Evolutionary conservation across 2,113 vertebrate species (phyloP).

Genomic region (Rhinolophus ferrumequinum): DNA sequence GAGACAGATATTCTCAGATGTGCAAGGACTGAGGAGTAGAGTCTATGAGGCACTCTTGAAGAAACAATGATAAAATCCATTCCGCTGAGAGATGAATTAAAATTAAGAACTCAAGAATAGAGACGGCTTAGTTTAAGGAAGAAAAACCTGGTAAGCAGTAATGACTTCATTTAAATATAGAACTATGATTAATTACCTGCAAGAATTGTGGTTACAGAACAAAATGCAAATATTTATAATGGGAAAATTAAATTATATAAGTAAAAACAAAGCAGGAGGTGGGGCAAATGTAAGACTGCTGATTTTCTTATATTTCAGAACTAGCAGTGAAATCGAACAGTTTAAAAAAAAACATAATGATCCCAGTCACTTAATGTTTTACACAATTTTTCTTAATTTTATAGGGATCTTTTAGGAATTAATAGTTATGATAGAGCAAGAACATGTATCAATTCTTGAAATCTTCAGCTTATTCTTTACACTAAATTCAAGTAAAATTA

Average conservation of each 20-base stretch:
- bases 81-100: neutral
- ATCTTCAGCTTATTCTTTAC: neutral
- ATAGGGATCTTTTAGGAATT: neutral
- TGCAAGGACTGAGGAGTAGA: neutral
- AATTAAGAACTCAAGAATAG: neutral
- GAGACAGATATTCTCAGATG: neutral
- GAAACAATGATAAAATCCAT: neutral
- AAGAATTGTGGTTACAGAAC: neutral
- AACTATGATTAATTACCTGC: neutral
- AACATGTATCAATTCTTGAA: neutral
- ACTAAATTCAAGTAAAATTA: neutral
- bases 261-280: neutral
- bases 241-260: neutral
- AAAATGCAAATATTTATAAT: neutral
- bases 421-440: neutral
- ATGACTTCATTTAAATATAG: neutral
- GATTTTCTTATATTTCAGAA: neutral
- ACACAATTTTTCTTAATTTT: neutral
- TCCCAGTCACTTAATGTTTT: neutral
- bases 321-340: neutral
- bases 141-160: neutral
- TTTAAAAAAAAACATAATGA: neutral
- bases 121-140: neutral
- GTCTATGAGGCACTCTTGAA: neutral
- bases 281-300: rapidly evolving